Percentiles rank a stretch among this genome's conserved stretches.
Conservation (phyloP, 2,888 invertebrate genomes). For the Capitulum mitella region DNA sequence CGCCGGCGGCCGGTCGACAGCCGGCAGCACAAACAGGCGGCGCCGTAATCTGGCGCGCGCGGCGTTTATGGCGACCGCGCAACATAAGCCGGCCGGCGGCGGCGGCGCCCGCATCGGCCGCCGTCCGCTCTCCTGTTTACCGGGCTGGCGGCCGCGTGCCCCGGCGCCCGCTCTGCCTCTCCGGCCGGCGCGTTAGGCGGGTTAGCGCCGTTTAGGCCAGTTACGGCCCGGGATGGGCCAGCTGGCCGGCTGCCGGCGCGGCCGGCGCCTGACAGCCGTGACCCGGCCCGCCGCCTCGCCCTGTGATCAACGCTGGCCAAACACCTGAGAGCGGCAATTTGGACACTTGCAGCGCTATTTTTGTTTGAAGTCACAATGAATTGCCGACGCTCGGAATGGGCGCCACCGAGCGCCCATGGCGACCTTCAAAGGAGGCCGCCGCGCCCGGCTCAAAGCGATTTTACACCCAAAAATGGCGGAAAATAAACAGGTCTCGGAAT, state of each 20-base stretch:
- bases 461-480: constrained; percentile 17
- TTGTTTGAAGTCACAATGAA: constrained; percentile 24
- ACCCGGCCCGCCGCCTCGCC: not conserved
- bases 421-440: not conserved
- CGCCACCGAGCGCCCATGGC: not conserved
- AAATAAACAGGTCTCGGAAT: constrained; percentile 7
- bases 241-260: not conserved
- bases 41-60: not conserved
- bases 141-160: not conserved
- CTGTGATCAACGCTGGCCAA: constrained; percentile 1
- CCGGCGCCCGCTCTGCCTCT: not conserved
- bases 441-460: constrained; percentile 11
- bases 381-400: not conserved
- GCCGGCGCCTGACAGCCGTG: not conserved
- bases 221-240: not conserved
- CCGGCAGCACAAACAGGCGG: not conserved
- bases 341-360: constrained; percentile 21
- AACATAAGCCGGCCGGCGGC: not conserved
- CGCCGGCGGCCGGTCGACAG: too few species aligned
- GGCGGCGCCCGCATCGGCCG: not conserved
- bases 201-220: not conserved
- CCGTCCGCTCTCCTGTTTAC: not conserved
- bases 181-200: not conserved
- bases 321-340: constrained; percentile 12
- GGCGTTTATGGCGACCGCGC: not conserved